phyloP scores from a whole-genome alignment of 2,888 invertebrate genomes.

The Thumatha senex region DNA sequence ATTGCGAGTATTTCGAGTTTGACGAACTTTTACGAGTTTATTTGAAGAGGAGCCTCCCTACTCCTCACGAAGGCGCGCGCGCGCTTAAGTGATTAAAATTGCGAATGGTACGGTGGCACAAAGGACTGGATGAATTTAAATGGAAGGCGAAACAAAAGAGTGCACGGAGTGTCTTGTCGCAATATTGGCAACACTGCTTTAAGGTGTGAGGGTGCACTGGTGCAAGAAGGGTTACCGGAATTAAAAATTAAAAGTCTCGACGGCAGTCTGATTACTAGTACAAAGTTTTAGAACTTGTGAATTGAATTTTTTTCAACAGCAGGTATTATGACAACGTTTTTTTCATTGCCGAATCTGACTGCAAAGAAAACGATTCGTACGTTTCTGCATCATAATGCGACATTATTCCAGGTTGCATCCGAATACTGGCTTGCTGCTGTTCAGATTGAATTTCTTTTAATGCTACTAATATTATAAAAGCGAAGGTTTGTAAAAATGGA shows the following conservation, averaged over 20 bases:
- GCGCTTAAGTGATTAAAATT: conserved; percentile 78
- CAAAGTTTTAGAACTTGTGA: neutral
- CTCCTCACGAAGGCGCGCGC: conserved; percentile 25
- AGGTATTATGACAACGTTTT: no score
- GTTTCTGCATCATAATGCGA: no score
- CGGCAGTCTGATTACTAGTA: neutral
- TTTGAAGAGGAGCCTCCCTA: conserved; percentile 42
- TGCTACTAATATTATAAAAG: no score
- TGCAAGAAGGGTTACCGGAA: neutral
- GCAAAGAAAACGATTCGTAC: no score
- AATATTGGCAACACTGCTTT: conserved; percentile 3
- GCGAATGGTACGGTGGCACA: conserved; percentile 62
- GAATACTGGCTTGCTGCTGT: no score
- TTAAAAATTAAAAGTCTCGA: neutral
- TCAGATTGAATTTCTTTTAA: no score
- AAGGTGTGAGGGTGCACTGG: conserved; percentile 4
- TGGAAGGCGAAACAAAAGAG: conserved; percentile 59
- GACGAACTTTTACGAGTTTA: conserved; percentile 52
- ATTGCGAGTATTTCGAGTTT: conserved; percentile 55
- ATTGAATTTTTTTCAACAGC: neutral
- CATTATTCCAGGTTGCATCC: no score
- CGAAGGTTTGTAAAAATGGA: no score
- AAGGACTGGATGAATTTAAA: conserved; percentile 76
- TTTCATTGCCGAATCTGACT: no score
- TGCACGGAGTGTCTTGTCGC: conserved; percentile 1